phyloP scores from a whole-genome alignment of 2,797 vertebrate genomes.

The Neosalanx taihuensis region DNA sequence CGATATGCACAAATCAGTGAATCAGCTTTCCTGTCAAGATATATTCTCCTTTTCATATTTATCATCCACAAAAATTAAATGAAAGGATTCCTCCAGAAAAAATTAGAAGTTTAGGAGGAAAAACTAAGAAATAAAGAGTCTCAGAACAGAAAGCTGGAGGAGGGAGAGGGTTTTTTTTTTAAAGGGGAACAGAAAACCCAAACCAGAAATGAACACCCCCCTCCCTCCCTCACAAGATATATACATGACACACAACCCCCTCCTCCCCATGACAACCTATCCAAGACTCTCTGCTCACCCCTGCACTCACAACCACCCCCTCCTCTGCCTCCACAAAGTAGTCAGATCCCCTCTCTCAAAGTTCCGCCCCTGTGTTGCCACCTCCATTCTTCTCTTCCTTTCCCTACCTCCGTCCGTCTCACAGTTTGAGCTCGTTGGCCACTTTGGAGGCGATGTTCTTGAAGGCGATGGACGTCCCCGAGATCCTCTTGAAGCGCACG shows the following conservation, averaged over 20 bases:
- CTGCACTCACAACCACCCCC: background rate
- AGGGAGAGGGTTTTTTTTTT: background rate
- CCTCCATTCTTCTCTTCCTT: background rate
- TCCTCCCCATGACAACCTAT: background rate
- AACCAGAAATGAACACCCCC: slow-evolving; percentile 5
- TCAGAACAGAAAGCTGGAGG: slow-evolving; percentile 32
- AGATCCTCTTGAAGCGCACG: slow-evolving; percentile 98
- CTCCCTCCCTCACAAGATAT: background rate
- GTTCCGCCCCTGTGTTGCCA: background rate
- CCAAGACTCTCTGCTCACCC: slow-evolving; percentile 15
- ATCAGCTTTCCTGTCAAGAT: slow-evolving; percentile 28
- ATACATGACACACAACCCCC: slow-evolving; percentile 10
- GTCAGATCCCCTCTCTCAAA: slow-evolving; percentile 4
- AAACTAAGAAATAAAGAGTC: slow-evolving; percentile 40
- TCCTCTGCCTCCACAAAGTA: slow-evolving; percentile 5
- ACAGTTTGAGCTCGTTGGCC: slow-evolving; percentile 98
- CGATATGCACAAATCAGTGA: slow-evolving; percentile 33
- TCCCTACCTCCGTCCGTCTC: slow-evolving; percentile 58
- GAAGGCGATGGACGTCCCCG: slow-evolving; percentile 96
- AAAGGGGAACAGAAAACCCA: slow-evolving; percentile 7
- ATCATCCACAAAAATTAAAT: background rate
- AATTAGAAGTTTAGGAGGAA: slow-evolving; percentile 37
- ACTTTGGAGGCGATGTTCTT: slow-evolving; percentile 99
- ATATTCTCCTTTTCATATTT: slow-evolving; percentile 21
- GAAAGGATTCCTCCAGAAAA: slow-evolving; percentile 18